Percentiles rank a stretch among this genome's conserved stretches.
These are phyloP conservation scores for Argynnis bischoffii DNA, from an alignment of 2,888 invertebrate genomes.

Conservation along the genomic window DNA sequence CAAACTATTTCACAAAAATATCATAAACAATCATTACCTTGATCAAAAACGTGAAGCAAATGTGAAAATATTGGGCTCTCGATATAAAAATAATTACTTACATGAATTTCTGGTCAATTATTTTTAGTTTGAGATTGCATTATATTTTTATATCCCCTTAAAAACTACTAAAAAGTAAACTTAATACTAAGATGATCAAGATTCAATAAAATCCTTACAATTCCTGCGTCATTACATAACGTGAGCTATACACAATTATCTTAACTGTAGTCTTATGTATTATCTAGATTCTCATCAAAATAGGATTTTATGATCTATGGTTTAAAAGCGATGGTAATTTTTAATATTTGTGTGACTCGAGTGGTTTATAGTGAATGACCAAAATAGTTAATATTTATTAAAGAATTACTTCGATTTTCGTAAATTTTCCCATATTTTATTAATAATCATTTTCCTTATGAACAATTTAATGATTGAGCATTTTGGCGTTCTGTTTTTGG, in stretches of 20 bases:
- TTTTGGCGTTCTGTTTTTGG: not conserved
- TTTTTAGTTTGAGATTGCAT: constrained; percentile 12
- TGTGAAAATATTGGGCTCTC: not conserved
- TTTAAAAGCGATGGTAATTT: not conserved
- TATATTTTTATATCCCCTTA: constrained; percentile 10
- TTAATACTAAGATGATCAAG: constrained; percentile 5
- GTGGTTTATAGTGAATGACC: not conserved
- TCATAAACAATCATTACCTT: not conserved
- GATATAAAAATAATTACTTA: constrained; percentile 4
- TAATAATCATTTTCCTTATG: not conserved
- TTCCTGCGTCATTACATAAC: constrained; percentile 16
- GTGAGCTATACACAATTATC: constrained; percentile 17
- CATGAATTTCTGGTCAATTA: not conserved
- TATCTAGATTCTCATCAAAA: constrained; percentile 18
- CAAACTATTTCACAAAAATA: too few species aligned
- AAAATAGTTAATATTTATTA: not conserved
- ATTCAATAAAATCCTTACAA: constrained; percentile 26
- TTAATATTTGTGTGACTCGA: not conserved
- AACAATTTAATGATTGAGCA: constrained; percentile 11
- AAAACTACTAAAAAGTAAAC: constrained; percentile 13
- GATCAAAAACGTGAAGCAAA: not conserved
- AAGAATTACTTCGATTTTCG: not conserved
- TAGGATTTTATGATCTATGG: constrained; percentile 16
- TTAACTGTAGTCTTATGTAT: not conserved
- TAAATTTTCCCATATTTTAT: not conserved